Evolutionary conservation across 2,113 vertebrate species (phyloP).

Genomic region (Oplegnathus fasciatus): DNA sequence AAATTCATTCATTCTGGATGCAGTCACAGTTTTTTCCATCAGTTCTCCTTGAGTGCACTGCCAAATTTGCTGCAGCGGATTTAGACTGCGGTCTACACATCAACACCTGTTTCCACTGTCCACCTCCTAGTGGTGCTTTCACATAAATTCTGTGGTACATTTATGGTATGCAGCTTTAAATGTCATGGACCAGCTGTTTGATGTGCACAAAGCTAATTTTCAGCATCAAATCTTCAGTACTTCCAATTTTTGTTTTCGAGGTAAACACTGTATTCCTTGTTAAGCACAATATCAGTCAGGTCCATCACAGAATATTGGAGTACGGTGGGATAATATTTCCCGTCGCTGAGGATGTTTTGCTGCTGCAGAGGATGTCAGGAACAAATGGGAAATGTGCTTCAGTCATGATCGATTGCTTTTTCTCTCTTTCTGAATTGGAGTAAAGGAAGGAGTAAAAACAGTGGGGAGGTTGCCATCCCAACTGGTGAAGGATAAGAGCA

Average conservation of each 20-base stretch:
- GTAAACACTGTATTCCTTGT: not conserved
- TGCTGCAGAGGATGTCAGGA: conserved; percentile 4
- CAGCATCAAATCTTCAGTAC: not conserved
- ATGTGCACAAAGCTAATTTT: not conserved
- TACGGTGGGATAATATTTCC: not conserved
- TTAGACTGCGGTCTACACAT: conserved; percentile 10
- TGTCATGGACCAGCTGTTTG: not conserved
- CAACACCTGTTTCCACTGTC: conserved; percentile 21
- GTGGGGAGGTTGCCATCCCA: not conserved
- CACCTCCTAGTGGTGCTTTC: not conserved
- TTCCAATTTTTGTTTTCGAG: not conserved
- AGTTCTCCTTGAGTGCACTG: conserved; percentile 51
- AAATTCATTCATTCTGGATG: conserved; percentile 48
- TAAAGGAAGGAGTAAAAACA: not conserved
- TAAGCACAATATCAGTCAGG: not conserved
- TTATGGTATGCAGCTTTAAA: not conserved
- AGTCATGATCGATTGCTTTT: not conserved
- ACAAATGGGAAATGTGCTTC: not conserved
- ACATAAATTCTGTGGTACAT: not conserved
- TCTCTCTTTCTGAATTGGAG: not conserved
- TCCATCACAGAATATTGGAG: not conserved
- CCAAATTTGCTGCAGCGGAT: conserved; percentile 47
- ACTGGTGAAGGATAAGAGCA: not conserved
- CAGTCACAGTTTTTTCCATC: conserved; percentile 58
- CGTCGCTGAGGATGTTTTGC: not conserved